A percentile compares a stretch with the other conserved stretches of the same genome.
Evolutionary conservation across 2,113 vertebrate genomes (phyloP).

Genomic region (Vombatus ursinus): DNA sequence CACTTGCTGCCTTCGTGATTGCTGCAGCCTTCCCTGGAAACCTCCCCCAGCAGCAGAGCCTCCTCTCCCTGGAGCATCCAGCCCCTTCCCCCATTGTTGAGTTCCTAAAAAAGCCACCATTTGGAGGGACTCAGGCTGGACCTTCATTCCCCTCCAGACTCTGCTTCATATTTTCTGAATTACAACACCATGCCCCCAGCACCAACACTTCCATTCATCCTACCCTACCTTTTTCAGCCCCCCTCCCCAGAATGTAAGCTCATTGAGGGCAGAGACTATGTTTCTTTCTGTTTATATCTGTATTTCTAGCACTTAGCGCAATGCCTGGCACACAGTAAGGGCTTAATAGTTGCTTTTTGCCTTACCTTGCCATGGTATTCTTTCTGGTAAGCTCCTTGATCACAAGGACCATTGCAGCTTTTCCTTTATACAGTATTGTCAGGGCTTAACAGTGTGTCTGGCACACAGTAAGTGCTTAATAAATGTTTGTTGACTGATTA

Average conservation of each 20-base stretch:
- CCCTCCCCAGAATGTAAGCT: background rate
- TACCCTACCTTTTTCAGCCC: background rate
- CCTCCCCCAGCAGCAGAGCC: background rate
- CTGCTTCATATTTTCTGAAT: background rate
- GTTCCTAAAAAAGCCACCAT: background rate
- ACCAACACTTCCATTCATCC: background rate
- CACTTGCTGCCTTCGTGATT: background rate
- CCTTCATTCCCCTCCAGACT: background rate
- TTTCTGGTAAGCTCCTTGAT: background rate
- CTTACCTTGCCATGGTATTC: background rate
- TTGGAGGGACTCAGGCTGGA: background rate
- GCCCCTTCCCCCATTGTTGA: background rate
- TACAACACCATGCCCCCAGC: background rate
- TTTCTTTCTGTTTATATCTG: background rate
- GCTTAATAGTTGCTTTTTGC: background rate
- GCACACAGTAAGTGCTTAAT: no score
- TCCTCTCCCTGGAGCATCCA: background rate
- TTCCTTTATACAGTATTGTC: background rate
- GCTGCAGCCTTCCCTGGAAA: background rate
- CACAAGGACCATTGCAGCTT: background rate
- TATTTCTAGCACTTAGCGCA: background rate
- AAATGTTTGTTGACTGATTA: no score
- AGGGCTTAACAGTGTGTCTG: no score
- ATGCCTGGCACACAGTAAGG: background rate
- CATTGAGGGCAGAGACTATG: background rate